Base-by-base conservation (phyloP, 1,140 invertebrate species). In the Sarcophaga bullata region DNA sequence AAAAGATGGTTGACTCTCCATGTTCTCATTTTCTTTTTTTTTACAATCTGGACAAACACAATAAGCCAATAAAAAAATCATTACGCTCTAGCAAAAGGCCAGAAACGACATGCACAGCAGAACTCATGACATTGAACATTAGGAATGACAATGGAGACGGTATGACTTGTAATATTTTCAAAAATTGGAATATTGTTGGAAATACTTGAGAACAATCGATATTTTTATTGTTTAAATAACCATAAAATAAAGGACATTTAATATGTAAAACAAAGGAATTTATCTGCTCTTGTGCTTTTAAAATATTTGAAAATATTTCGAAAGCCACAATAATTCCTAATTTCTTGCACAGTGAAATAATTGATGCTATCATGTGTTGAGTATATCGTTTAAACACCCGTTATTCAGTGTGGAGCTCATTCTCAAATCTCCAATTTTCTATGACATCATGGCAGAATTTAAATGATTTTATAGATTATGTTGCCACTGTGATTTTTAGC, bases 21-120 rank as follows among this genome's bases (percentile, higher is more conserved):
- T n/a, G 54, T 58, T 58, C n/a, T 58, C 13, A 37, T 1, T 37
- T 37, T 4, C 1, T 37, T 37, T 4, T 37, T 37, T 37, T 37
- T 1, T 1, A 58, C 13, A 58, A 58, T n/a, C 7, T 58, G 4
- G 54, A 58, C 54, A 15, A 58, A 58, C 15, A 58, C 15, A n/a
- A 58, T n/a, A 58, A n/a, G 54, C 13, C 54, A 58, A 58, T 58
- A 58, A 58, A 6, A n/a, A 58, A 58, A 58, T 58, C 54, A 58
- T 58, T 58, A 58, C 54, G 54, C 54, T 58, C 6, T 13, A 13
- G n/a, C 54, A 15, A 58, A 58, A 58, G 54, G 54, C n/a, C 54
- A 58, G 1, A 58, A n/a, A 5, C 13, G 10, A 58, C 4, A 58
- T n/a, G 15, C n/a, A 58, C 15, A 11, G 13, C 15, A 58, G 7